phyloP scores from a whole-genome alignment of 2,888 invertebrate species.

The Erebia epiphron region DNA sequence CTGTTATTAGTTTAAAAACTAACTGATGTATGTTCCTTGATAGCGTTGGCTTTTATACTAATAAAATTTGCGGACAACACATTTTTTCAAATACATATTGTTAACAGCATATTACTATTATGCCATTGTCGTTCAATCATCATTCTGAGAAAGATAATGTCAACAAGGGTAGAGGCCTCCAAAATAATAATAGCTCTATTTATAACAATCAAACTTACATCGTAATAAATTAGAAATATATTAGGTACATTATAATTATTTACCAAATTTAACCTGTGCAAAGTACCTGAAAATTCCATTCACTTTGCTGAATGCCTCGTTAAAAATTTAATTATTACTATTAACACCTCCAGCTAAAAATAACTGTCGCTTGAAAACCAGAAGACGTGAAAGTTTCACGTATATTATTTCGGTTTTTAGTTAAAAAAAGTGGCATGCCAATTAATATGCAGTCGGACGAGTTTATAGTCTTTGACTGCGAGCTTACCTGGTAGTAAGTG shows the following conservation, averaged over 20 bases:
- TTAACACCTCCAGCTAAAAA: neutral
- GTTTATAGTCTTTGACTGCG: too few species aligned
- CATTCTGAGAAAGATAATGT: constrained; percentile 8
- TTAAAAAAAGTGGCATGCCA: too few species aligned
- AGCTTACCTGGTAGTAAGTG: too few species aligned
- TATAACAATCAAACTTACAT: neutral
- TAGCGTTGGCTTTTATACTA: constrained; percentile 42
- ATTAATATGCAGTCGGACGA: too few species aligned
- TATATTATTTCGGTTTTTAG: too few species aligned
- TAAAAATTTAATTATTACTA: neutral
- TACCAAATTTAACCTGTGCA: neutral
- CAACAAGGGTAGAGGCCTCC: neutral
- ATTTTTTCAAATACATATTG: neutral
- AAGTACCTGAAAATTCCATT: neutral
- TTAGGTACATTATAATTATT: neutral
- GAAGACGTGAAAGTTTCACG: too few species aligned
- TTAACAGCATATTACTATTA: neutral
- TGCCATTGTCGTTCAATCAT: neutral
- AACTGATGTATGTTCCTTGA: constrained; percentile 63
- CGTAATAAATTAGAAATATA: neutral
- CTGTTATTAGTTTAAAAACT: constrained; percentile 57
- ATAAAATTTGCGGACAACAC: constrained; percentile 1
- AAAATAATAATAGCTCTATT: neutral
- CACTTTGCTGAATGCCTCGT: neutral
- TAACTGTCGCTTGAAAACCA: neutral